phyloP scores from a whole-genome alignment of 1,140 invertebrate genomes.

The Drosophila bocki region DNA sequence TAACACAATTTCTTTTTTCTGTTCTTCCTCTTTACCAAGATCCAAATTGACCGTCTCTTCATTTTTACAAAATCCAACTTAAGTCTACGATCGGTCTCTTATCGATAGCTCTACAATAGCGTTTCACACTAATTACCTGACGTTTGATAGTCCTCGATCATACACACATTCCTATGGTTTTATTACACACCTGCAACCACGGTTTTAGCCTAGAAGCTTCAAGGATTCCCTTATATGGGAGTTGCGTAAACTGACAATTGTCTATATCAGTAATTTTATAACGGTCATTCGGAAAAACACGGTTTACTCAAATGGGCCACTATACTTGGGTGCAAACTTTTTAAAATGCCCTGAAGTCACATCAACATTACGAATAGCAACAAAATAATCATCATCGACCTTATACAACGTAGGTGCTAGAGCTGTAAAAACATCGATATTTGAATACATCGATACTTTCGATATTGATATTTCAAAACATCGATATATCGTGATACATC shows the following conservation, averaged over 20 bases:
- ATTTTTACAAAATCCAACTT: too few species aligned
- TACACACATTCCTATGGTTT: background rate
- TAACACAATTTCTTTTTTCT: too few species aligned
- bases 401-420: background rate
- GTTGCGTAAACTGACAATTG: background rate
- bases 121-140: background rate
- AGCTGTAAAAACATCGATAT: too few species aligned
- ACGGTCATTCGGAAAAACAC: background rate
- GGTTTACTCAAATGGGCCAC: background rate
- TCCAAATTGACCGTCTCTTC: too few species aligned
- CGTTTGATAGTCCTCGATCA: slow-evolving; percentile 6
- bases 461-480: too few species aligned
- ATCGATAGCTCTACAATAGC: background rate
- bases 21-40: too few species aligned
- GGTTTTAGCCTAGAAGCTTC: background rate
- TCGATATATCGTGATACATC: too few species aligned
- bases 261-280: slow-evolving; percentile 2
- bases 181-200: background rate
- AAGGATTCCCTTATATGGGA: background rate
- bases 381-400: too few species aligned
- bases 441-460: too few species aligned
- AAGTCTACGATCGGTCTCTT: background rate
- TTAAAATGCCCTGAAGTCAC: background rate
- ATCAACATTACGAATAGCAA: background rate
- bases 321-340: background rate